Percentiles rank a stretch among this genome's conserved stretches.
Evolutionary conservation across 2,888 invertebrate species (phyloP).

Genomic region (Microctonus hyperodae): DNA sequence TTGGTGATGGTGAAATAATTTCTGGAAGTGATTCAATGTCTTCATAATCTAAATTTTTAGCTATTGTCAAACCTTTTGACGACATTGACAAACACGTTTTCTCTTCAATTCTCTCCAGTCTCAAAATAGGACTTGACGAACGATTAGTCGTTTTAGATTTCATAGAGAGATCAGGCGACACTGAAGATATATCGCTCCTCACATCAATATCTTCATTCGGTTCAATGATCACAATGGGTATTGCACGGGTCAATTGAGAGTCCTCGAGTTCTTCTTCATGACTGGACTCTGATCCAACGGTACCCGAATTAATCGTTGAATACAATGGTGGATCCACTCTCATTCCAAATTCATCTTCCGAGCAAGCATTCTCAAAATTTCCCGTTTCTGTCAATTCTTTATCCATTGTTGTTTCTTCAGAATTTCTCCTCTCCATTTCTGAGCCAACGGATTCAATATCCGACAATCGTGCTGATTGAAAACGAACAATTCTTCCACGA

Average conservation of each 20-base stretch:
- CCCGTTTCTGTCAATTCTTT: conserved; percentile 36
- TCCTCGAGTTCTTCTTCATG: conserved; percentile 46
- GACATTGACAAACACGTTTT: conserved; percentile 59
- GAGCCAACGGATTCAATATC: conserved; percentile 62
- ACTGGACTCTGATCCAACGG: conserved; percentile 31
- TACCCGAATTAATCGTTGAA: conserved; percentile 28
- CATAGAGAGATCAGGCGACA: conserved; percentile 15
- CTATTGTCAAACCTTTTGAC: conserved; percentile 57
- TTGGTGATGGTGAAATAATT: conserved; percentile 49
- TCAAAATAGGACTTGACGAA: conserved; percentile 45
- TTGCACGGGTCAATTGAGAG: conserved; percentile 45
- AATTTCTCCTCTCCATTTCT: conserved; percentile 60
- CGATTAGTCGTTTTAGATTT: conserved; percentile 29
- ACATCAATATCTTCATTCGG: conserved; percentile 47
- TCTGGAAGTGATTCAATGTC: conserved; percentile 61
- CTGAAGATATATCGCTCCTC: conserved; percentile 17
- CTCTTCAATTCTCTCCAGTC: conserved; percentile 57
- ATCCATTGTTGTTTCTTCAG: conserved; percentile 52
- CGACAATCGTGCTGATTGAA: conserved; percentile 58
- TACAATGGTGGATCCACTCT: conserved; percentile 38
- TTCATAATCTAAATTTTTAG: conserved; percentile 60
- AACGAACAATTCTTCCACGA: conserved; percentile 58
- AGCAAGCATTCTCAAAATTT: conserved; percentile 48
- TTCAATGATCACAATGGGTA: conserved; percentile 56
- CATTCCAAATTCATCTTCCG: conserved; percentile 58